Conservation (phyloP, 2,113 vertebrate genomes). For the Callaeas wilsoni region DNA sequence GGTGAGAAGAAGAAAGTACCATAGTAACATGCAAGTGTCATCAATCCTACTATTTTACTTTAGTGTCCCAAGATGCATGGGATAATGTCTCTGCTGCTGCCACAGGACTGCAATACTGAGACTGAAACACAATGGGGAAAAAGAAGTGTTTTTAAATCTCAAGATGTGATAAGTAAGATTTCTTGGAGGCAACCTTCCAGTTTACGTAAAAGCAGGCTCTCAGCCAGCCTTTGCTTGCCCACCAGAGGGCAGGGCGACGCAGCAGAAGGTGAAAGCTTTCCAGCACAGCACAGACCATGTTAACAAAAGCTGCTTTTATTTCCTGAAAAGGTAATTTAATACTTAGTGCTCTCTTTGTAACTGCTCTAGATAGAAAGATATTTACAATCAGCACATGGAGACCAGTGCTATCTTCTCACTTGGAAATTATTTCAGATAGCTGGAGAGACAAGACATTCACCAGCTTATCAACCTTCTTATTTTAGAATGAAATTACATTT, state of each 20-base stretch:
- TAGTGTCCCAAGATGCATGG: rapidly evolving
- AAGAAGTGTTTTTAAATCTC: background rate
- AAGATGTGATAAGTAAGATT: background rate
- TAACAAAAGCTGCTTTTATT: background rate
- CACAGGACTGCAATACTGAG: background rate
- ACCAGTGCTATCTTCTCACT: background rate
- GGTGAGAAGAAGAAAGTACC: background rate
- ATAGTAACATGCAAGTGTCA: background rate
- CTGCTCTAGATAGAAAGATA: background rate
- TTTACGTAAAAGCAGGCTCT: background rate
- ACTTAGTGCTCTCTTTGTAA: background rate
- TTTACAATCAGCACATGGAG: background rate
- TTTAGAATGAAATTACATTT: background rate
- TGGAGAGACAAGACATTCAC: background rate
- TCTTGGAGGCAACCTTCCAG: background rate
- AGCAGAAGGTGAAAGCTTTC: background rate
- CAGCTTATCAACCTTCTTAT: background rate
- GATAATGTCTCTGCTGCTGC: background rate
- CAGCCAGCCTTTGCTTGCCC: background rate
- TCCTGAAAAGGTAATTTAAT: background rate
- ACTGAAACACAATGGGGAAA: background rate
- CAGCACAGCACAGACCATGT: background rate
- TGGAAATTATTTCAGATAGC: background rate
- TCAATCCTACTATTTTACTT: background rate
- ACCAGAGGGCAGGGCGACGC: background rate